phyloP scores from a whole-genome alignment of 2,888 invertebrate species.

The Papilio elwesi region DNA sequence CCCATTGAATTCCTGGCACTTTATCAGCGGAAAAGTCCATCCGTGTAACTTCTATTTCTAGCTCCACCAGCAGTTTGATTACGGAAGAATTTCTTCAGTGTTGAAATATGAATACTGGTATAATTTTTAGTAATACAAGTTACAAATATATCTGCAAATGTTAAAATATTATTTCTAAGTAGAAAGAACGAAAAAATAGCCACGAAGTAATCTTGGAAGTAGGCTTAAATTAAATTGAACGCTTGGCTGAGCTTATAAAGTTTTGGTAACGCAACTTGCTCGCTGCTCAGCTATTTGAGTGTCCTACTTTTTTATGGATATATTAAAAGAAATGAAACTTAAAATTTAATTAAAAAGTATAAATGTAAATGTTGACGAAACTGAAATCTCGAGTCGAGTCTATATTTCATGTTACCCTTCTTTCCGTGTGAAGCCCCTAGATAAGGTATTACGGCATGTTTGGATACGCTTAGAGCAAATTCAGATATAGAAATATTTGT shows the following conservation, averaged over 20 bases:
- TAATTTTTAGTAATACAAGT: too few relatives aligned
- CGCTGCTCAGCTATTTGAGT: slow-evolving; percentile 20
- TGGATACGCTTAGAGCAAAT: too few relatives aligned
- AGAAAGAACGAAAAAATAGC: background rate
- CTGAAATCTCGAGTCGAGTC: too few relatives aligned
- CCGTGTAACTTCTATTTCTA: too few relatives aligned
- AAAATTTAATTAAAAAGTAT: slow-evolving; percentile 29
- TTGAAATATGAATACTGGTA: too few relatives aligned
- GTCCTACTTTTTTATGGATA: slow-evolving; percentile 22
- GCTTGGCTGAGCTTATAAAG: slow-evolving; percentile 33
- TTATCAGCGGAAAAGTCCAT: too few relatives aligned
- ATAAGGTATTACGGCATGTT: too few relatives aligned
- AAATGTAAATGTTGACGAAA: background rate
- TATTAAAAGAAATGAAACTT: slow-evolving; percentile 11
- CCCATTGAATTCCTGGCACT: too few relatives aligned
- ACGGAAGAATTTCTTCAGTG: too few relatives aligned
- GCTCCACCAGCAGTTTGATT: too few relatives aligned
- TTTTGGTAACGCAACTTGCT: slow-evolving; percentile 27
- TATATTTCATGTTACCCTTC: background rate
- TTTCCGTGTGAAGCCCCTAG: too few relatives aligned
- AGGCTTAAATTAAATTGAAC: slow-evolving; percentile 34
- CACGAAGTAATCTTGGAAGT: slow-evolving; percentile 27
- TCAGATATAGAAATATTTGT: too few relatives aligned
- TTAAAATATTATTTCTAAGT: background rate
- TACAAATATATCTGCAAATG: background rate